Evolutionary conservation across 2,113 vertebrate species (phyloP).

Genomic region (Rattus rattus): DNA sequence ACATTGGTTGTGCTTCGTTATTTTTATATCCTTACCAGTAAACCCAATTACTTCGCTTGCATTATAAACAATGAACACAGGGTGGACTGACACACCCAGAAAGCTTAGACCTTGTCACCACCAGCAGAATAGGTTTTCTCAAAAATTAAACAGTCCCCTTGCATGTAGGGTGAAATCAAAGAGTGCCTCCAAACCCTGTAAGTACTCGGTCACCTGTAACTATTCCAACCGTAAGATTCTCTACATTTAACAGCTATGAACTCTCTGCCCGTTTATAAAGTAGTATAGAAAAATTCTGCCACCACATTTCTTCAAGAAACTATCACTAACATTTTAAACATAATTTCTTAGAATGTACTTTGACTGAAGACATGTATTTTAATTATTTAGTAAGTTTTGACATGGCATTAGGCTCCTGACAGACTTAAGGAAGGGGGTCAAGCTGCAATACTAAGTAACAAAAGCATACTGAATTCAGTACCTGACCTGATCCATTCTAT

Average conservation of each 20-base stretch:
- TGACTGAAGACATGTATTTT: background rate
- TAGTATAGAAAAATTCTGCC: background rate
- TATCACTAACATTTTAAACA: background rate
- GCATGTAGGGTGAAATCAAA: background rate
- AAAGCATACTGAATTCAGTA: background rate
- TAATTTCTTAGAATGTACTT: background rate
- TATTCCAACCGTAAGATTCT: background rate
- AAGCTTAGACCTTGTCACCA: background rate
- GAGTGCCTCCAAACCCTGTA: background rate
- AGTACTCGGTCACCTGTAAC: background rate
- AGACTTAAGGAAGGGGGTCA: background rate
- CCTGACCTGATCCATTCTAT: background rate
- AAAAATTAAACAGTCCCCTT: background rate
- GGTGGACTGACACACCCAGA: background rate
- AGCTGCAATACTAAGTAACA: background rate
- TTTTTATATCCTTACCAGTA: background rate
- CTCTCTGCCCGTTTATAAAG: background rate
- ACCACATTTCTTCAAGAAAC: background rate
- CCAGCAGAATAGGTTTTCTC: background rate
- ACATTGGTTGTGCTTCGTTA: background rate
- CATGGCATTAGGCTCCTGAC: background rate
- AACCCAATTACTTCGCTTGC: background rate
- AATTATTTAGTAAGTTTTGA: background rate
- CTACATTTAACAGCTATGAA: slow-evolving; percentile 2
- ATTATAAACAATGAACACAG: background rate